phyloP scores from a whole-genome alignment of 2,113 vertebrate genomes.

The Okapia johnstoni region DNA sequence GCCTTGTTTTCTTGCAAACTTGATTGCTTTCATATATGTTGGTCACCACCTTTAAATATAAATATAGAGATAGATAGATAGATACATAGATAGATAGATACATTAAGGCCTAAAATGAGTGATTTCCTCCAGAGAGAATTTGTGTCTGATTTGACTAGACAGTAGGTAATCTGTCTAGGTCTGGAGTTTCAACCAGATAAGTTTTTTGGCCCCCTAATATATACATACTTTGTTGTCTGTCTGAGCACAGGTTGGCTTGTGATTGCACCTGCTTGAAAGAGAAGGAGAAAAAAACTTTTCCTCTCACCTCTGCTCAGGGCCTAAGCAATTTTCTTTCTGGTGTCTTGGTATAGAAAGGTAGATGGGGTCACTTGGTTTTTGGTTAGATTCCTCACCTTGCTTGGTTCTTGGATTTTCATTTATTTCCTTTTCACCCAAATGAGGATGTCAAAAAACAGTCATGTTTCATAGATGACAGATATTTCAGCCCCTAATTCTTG shows the following conservation, averaged over 20 bases:
- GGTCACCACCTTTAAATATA: neutral
- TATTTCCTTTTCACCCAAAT: neutral
- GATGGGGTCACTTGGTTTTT: neutral
- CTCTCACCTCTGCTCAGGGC: neutral
- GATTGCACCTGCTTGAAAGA: neutral
- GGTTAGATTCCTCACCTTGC: neutral
- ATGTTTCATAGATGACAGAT: neutral
- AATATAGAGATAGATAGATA: neutral
- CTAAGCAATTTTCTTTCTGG: neutral
- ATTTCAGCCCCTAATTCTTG: neutral
- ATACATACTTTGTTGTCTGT: neutral
- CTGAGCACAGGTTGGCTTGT: neutral
- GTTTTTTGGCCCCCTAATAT: neutral
- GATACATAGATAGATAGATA: neutral
- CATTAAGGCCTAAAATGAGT: neutral
- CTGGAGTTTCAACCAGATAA: neutral
- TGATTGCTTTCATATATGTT: neutral
- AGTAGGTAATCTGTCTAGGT: neutral
- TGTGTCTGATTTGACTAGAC: neutral
- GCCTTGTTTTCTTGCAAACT: neutral
- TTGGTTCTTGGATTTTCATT: neutral
- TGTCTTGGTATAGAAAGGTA: neutral
- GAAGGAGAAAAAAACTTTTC: neutral
- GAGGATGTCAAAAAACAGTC: neutral
- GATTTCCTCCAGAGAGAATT: neutral